phyloP scores from a whole-genome alignment of 2,113 vertebrate species.

The Chloropsis hardwickii region DNA sequence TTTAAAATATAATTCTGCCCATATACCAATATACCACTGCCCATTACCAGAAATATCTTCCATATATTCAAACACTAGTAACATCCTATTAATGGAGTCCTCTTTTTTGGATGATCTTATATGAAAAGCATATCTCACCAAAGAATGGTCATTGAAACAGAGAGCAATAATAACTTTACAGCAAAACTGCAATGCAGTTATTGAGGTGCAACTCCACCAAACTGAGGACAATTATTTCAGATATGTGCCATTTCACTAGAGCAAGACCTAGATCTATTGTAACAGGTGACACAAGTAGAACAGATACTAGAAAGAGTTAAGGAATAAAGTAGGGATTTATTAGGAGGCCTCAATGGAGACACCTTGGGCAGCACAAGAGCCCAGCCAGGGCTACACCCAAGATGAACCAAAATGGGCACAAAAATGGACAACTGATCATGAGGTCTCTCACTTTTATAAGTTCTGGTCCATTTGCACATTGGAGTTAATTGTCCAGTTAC shows the following conservation, averaged over 20 bases:
- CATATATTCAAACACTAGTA: neutral
- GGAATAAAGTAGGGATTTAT: no score
- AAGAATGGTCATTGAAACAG: neutral
- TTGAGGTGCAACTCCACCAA: neutral
- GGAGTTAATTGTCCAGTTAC: no score
- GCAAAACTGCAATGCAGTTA: neutral
- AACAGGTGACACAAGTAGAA: neutral
- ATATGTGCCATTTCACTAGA: neutral
- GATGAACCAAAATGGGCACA: no score
- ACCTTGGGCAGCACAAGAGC: no score
- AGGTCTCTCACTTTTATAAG: no score
- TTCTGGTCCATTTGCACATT: no score
- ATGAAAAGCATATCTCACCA: neutral
- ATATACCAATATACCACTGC: neutral
- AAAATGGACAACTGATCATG: no score
- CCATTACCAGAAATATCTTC: neutral
- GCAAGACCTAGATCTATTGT: neutral
- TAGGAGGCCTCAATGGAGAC: no score
- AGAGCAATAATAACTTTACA: neutral
- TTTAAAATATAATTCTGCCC: neutral
- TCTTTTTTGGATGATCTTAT: neutral
- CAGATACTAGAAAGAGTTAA: no score
- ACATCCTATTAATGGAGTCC: neutral
- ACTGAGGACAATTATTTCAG: neutral
- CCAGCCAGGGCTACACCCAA: no score